A percentile compares a stretch with the other conserved stretches of the same genome.
Evolutionary conservation across 2,888 invertebrate genomes (phyloP).

Genomic region (Hypercompe scribonia): DNA sequence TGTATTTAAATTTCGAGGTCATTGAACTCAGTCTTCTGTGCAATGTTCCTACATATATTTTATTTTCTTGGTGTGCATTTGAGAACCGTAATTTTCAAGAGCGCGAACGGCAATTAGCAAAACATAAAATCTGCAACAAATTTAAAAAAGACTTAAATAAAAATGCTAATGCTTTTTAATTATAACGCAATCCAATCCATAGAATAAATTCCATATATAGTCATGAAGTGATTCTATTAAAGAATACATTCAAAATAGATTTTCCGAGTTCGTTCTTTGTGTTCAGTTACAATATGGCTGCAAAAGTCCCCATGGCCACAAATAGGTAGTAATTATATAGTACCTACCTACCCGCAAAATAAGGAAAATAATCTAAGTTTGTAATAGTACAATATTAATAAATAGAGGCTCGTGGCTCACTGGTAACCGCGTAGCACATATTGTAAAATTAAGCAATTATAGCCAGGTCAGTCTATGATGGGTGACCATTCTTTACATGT

Average conservation of each 20-base stretch:
- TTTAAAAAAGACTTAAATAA: not conserved
- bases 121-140: not conserved
- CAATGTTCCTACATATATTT: not conserved
- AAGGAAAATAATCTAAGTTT: not conserved
- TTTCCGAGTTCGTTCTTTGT: not conserved
- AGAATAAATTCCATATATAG: not conserved
- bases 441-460: no score
- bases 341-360: not conserved
- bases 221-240: not conserved
- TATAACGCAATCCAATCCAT: not conserved
- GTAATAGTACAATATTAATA: no score
- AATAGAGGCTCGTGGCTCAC: no score
- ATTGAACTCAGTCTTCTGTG: slow-evolving; percentile 2
- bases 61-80: not conserved
- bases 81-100: not conserved
- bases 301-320: not conserved
- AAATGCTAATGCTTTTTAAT: not conserved
- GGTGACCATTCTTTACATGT: no score
- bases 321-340: not conserved
- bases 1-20: not conserved
- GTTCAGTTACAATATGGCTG: not conserved
- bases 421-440: no score
- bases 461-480: no score
- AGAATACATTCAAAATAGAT: not conserved
- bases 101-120: not conserved